Percentiles rank a stretch among this genome's conserved stretches.
Conservation (phyloP, 2,888 invertebrate species). For the Morpho deidamia region DNA sequence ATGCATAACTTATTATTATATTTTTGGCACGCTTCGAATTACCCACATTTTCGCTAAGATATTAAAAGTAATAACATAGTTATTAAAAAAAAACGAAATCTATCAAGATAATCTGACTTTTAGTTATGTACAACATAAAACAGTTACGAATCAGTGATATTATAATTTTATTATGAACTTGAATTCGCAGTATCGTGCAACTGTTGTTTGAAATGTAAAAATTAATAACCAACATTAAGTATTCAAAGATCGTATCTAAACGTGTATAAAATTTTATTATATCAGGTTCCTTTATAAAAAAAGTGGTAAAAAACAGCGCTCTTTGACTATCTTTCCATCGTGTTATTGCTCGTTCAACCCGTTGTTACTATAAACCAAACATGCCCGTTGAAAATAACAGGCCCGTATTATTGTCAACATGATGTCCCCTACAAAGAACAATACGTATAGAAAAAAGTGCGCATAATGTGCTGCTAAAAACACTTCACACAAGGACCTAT, state of each 20-base stretch:
- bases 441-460: conserved; percentile 11
- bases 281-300: neutral
- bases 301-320: neutral
- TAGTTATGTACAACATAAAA: too few relatives aligned
- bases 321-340: neutral
- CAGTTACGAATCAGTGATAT: too few relatives aligned
- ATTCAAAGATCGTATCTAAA: neutral
- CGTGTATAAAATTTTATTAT: neutral
- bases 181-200: too few relatives aligned
- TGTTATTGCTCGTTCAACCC: conserved; percentile 1
- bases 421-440: conserved; percentile 14
- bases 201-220: too few relatives aligned
- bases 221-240: neutral
- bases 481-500: conserved; percentile 8
- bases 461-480: conserved; percentile 13
- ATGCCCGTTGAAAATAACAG: conserved; percentile 8
- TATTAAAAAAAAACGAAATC: too few relatives aligned
- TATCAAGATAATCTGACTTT: too few relatives aligned
- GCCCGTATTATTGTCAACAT: conserved; percentile 11
- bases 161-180: too few relatives aligned
- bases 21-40: too few relatives aligned
- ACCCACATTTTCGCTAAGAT: too few relatives aligned
- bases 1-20: too few relatives aligned
- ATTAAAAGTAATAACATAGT: too few relatives aligned
- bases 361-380: conserved; percentile 7